These are phyloP conservation scores for Aphidius gifuensis DNA, from an alignment of 1,140 invertebrate species.

Conservation along the genomic window DNA sequence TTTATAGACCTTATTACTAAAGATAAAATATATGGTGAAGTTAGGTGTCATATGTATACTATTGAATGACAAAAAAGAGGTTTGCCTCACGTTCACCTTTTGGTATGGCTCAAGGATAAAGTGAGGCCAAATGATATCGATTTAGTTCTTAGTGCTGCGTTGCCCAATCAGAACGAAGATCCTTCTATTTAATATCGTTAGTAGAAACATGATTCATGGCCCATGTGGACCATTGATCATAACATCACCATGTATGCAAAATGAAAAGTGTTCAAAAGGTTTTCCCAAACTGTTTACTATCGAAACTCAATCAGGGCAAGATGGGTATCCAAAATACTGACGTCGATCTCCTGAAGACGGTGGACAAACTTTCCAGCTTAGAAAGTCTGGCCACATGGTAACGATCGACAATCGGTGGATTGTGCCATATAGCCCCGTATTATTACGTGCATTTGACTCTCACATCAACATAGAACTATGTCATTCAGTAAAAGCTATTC, in stretches of 20 bases:
- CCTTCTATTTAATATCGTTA: slow-evolving; percentile 43
- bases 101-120: slow-evolving; percentile 40
- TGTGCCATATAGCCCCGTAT: no score
- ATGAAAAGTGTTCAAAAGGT: slow-evolving; percentile 46
- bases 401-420: no score
- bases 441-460: no score
- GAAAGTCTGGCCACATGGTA: no score
- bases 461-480: no score
- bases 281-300: slow-evolving; percentile 35
- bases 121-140: slow-evolving; percentile 33
- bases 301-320: slow-evolving; percentile 39
- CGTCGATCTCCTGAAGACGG: neutral
- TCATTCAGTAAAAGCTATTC: no score
- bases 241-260: slow-evolving; percentile 46
- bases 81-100: slow-evolving; percentile 47
- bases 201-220: slow-evolving; percentile 44
- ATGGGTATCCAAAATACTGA: slow-evolving; percentile 22
- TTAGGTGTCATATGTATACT: slow-evolving; percentile 35
- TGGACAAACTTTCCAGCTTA: no score
- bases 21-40: slow-evolving; percentile 34
- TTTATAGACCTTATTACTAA: slow-evolving; percentile 35
- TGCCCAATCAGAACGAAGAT: slow-evolving; percentile 53
- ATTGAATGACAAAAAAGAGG: slow-evolving; percentile 55
- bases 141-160: slow-evolving; percentile 55
- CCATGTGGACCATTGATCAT: slow-evolving; percentile 39